phyloP scores from a whole-genome alignment of 1,140 invertebrate genomes.

The Orius laevigatus region DNA sequence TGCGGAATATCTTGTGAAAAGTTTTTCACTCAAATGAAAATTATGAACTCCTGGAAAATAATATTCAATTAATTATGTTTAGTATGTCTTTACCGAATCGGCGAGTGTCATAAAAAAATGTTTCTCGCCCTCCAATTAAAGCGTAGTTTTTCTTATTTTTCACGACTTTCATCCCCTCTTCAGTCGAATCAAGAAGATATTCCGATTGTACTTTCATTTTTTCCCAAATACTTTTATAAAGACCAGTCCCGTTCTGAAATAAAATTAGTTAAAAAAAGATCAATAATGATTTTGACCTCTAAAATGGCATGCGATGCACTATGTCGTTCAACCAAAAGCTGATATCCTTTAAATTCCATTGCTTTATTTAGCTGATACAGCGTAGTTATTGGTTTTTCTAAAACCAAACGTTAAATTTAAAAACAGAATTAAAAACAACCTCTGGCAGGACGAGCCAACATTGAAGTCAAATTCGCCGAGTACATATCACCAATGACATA shows the following conservation, averaged over 20 bases:
- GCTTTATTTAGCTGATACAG: constrained; percentile 39
- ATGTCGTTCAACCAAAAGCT: constrained; percentile 45
- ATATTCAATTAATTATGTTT: constrained; percentile 13
- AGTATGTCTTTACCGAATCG: constrained; percentile 35
- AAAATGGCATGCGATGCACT: constrained; percentile 47
- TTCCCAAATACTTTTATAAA: constrained; percentile 43
- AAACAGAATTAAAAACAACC: constrained; percentile 21
- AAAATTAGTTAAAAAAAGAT: constrained; percentile 3
- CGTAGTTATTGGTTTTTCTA: constrained; percentile 43
- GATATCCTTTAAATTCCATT: constrained; percentile 40
- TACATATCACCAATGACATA: constrained; percentile 57
- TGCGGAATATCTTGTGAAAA: constrained; percentile 52
- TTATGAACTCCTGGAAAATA: constrained; percentile 38
- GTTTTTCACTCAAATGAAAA: constrained; percentile 53
- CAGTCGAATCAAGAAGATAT: constrained; percentile 42
- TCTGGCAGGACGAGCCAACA: constrained; percentile 42
- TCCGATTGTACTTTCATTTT: constrained; percentile 39
- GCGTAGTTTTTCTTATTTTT: constrained; percentile 35
- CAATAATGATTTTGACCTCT: constrained; percentile 29
- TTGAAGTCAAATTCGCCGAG: constrained; percentile 50
- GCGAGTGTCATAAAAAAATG: constrained; percentile 49
- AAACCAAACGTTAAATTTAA: constrained; percentile 17
- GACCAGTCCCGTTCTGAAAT: constrained; percentile 49
- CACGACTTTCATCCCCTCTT: constrained; percentile 43
- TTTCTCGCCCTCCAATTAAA: constrained; percentile 47